These are phyloP conservation scores for Cheirogaleus major DNA, from an alignment of 2,797 vertebrate species.

Conservation along the genomic window DNA sequence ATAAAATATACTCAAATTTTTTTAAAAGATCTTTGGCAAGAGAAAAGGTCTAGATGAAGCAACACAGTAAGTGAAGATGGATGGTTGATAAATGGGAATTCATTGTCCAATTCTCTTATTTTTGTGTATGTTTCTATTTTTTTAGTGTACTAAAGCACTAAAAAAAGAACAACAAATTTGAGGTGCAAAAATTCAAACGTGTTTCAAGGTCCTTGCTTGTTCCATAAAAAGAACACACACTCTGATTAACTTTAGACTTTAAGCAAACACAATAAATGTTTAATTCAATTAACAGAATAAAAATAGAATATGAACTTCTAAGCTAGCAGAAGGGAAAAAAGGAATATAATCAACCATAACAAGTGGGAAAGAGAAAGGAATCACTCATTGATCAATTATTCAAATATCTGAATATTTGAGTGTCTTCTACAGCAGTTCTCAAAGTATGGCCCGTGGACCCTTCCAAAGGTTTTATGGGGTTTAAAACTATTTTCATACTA, in stretches of 20 bases:
- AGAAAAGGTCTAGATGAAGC: neutral
- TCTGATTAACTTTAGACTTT: neutral
- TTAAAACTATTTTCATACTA: neutral
- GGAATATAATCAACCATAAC: neutral
- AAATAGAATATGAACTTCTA: neutral
- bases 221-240: neutral
- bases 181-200: neutral
- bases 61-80: neutral
- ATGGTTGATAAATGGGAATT: neutral
- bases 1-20: neutral
- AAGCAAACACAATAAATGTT: neutral
- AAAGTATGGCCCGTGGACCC: neutral
- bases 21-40: neutral
- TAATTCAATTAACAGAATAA: slow-evolving; percentile 38
- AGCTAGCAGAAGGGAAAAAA: neutral
- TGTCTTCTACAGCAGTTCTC: neutral
- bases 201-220: neutral
- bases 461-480: neutral
- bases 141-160: neutral
- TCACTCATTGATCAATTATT: neutral
- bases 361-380: neutral
- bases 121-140: neutral
- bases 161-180: neutral
- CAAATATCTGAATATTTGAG: neutral
- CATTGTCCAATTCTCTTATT: neutral